phyloP scores from a whole-genome alignment of 2,113 vertebrate species.

The Neopipo cinnamomea region DNA sequence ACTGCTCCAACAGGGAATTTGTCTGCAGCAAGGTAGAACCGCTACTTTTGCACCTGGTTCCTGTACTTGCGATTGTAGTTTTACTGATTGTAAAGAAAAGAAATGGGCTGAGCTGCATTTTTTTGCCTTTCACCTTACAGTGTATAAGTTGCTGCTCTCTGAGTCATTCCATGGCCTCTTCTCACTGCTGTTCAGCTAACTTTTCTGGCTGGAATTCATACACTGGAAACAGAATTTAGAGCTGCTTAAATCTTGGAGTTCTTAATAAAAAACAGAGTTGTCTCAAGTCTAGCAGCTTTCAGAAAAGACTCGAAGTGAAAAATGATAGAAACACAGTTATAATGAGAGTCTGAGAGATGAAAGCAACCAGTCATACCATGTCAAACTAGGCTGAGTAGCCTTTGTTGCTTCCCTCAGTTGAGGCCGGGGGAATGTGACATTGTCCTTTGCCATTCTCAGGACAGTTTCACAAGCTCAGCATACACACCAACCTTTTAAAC shows the following conservation, averaged over 20 bases:
- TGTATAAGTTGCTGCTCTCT: neutral
- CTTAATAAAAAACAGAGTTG: neutral
- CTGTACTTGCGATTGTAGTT: neutral
- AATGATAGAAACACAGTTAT: neutral
- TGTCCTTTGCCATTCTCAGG: neutral
- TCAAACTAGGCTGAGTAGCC: neutral
- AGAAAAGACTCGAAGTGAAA: neutral
- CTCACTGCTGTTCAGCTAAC: neutral
- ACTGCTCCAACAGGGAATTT: neutral
- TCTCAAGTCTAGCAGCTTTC: neutral
- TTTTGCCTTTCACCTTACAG: neutral
- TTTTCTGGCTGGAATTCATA: neutral
- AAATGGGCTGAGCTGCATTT: neutral
- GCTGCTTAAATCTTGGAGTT: neutral
- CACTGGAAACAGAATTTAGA: neutral
- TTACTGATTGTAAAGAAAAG: neutral
- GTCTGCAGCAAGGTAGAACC: neutral
- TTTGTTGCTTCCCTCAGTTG: neutral
- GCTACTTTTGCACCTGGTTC: neutral
- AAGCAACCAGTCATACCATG: neutral
- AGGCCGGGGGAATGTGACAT: neutral
- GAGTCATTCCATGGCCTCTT: neutral
- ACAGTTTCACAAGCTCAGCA: neutral
- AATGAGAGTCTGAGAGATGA: neutral
- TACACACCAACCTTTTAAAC: conserved; percentile 13